Conservation (phyloP, 1,140 invertebrate species). For the Drosophila bipectinata region DNA sequence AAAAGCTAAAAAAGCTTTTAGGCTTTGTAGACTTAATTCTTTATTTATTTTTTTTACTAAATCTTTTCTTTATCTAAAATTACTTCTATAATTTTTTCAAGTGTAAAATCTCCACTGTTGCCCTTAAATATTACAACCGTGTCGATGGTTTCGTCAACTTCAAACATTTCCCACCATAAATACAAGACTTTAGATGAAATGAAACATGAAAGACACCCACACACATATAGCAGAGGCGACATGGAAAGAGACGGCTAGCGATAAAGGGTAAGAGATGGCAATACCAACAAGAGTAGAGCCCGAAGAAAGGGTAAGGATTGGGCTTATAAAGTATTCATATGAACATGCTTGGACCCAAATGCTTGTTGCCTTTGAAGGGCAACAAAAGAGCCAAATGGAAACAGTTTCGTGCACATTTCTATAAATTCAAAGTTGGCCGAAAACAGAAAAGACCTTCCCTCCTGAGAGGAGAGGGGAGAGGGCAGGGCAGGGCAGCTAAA, state of each 20-base stretch:
- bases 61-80: background rate
- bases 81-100: background rate
- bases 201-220: constrained; percentile 1
- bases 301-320: constrained; percentile 19
- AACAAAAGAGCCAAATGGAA: constrained; percentile 61
- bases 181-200: constrained; percentile 4
- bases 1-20: no score
- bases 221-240: background rate
- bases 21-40: no score
- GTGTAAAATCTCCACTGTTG: constrained; percentile 32
- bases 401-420: constrained; percentile 73
- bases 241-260: constrained; percentile 2
- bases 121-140: constrained; percentile 65
- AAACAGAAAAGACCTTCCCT: background rate
- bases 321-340: constrained; percentile 80
- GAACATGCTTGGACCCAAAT: constrained; percentile 63
- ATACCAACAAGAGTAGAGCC: no score
- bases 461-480: background rate
- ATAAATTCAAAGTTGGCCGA: constrained; percentile 65
- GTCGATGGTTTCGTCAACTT: constrained; percentile 59
- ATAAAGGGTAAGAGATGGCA: constrained; percentile 9
- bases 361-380: constrained; percentile 49
- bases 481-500: background rate
- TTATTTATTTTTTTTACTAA: no score
- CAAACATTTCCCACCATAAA: constrained; percentile 55